Evolutionary conservation across 2,113 vertebrate species (phyloP).

Genomic region (Actinemys pallida): DNA sequence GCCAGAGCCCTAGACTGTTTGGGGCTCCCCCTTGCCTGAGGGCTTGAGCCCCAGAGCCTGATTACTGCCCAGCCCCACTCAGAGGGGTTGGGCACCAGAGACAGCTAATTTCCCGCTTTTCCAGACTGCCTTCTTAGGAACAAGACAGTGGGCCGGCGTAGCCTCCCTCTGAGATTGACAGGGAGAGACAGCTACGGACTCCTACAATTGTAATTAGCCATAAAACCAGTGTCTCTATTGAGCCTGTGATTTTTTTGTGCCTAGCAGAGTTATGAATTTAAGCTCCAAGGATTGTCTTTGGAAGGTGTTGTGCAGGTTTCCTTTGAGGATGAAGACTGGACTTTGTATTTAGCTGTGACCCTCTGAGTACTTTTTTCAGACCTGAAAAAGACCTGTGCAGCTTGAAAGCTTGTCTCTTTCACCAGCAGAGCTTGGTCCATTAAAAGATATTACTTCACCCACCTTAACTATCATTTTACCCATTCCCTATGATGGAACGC

Average conservation of each 20-base stretch:
- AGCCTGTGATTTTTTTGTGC: neutral
- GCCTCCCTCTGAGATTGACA: no score
- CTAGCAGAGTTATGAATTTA: neutral
- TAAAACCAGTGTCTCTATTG: no score
- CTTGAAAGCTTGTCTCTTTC: neutral
- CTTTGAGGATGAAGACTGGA: neutral
- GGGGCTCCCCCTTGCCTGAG: no score
- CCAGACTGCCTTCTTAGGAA: no score
- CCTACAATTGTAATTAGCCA: no score
- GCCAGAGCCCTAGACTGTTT: no score
- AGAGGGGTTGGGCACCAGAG: no score
- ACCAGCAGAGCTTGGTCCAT: neutral
- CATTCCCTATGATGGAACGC: neutral
- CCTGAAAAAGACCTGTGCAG: neutral
- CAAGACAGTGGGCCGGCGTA: no score
- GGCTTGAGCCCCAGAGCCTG: no score
- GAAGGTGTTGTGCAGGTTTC: neutral
- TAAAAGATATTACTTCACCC: neutral
- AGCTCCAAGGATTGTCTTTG: neutral
- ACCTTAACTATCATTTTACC: neutral
- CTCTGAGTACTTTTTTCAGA: neutral
- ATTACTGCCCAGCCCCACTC: no score
- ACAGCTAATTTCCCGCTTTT: no score
- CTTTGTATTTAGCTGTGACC: neutral
- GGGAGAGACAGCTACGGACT: no score